Conservation (phyloP, 2,113 vertebrate genomes). For the Baryphthengus martii region DNA sequence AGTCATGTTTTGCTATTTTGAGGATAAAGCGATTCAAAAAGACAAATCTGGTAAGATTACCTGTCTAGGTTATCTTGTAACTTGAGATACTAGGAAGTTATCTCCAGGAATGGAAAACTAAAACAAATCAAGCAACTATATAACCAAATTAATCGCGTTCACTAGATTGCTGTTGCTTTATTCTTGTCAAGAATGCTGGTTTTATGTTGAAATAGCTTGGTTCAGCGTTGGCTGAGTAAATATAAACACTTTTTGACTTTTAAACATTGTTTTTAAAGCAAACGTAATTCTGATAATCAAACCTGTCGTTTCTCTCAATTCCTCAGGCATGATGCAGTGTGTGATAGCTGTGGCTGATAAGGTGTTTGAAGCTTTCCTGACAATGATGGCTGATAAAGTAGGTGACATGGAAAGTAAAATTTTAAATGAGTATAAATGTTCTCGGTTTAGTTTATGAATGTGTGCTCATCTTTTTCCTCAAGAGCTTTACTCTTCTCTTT, state of each 20-base stretch:
- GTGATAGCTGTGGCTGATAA: conserved; percentile 94
- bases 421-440: not conserved
- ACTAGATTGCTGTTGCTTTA: not conserved
- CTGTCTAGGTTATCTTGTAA: not conserved
- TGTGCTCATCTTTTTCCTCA: not conserved
- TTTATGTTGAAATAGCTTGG: not conserved
- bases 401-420: not conserved
- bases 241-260: not conserved
- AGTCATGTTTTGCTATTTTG: conserved; percentile 97
- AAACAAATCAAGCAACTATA: not conserved
- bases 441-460: not conserved
- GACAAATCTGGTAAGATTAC: conserved; percentile 91
- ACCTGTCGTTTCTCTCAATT: not conserved
- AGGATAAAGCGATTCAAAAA: conserved; percentile 98
- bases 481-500: not conserved
- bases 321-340: conserved; percentile 96
- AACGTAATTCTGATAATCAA: not conserved
- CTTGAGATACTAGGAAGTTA: not conserved
- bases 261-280: not conserved
- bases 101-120: not conserved
- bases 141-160: not conserved
- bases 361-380: conserved; percentile 94
- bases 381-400: conserved; percentile 98
- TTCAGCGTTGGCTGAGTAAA: not conserved
- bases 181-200: not conserved